Conservation (phyloP, 2,113 vertebrate genomes). For the Microcebus ravelobensis region DNA sequence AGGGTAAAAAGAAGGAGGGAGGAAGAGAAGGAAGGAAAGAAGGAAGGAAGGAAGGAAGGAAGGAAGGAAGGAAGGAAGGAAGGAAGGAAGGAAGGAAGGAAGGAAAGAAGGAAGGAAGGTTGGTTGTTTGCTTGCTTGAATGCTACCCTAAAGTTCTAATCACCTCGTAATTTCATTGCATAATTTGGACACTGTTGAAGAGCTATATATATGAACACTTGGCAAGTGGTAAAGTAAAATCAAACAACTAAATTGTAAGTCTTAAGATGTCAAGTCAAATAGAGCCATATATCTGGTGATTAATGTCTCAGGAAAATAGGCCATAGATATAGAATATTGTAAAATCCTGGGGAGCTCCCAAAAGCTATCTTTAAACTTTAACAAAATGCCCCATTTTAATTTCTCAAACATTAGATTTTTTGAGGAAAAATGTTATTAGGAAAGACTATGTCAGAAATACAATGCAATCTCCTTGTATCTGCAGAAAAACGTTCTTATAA, state of each 20-base stretch:
- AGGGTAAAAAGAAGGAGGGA: background rate
- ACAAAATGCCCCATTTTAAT: background rate
- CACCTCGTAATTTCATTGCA: slow-evolving; percentile 17
- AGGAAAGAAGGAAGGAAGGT: background rate
- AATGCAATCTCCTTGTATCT: background rate
- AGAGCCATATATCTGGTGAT: background rate
- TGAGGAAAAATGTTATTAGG: background rate
- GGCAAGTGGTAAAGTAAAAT: slow-evolving; percentile 47
- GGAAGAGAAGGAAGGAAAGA: background rate
- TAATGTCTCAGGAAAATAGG: slow-evolving; percentile 3
- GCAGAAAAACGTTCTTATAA: background rate
- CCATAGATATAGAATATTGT: background rate
- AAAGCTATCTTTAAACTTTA: slow-evolving; percentile 12
- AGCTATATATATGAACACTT: background rate
- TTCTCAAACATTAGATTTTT: slow-evolving; percentile 27
- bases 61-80: background rate
- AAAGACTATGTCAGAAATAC: slow-evolving; percentile 33
- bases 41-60: background rate
- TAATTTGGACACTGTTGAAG: slow-evolving; percentile 33
- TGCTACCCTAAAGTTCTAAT: background rate
- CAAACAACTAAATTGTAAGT: slow-evolving; percentile 33
- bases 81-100: background rate
- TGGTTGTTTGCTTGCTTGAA: background rate
- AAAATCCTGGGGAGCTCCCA: background rate
- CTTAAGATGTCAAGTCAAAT: slow-evolving; percentile 13